A percentile compares a stretch with the other conserved stretches of the same genome.
phyloP scores from a whole-genome alignment of 2,797 vertebrate genomes.

The Holocentrus rufus region DNA sequence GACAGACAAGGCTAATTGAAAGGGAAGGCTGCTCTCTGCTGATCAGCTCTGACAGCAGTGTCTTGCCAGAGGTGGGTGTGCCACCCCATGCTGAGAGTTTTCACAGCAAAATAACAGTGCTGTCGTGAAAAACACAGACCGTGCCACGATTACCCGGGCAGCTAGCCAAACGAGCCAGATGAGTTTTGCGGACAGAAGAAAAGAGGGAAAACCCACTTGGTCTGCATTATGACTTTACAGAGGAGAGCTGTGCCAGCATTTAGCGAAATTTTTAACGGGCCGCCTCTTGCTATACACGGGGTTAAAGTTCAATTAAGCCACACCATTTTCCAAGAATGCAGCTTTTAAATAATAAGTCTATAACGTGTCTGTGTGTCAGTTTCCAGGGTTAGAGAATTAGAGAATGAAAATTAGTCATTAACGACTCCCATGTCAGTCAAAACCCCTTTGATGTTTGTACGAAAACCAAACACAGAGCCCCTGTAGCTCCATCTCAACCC shows the following conservation, averaged over 20 bases:
- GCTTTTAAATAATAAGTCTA: constrained; percentile 57
- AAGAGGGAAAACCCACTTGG: constrained; percentile 69
- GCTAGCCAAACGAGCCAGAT: constrained; percentile 78
- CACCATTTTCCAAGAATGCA: constrained; percentile 29
- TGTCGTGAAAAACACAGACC: constrained; percentile 72
- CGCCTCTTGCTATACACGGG: constrained; percentile 40
- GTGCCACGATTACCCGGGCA: constrained; percentile 75
- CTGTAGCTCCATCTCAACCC: background rate
- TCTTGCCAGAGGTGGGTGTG: constrained; percentile 82
- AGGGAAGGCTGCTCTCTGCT: constrained; percentile 82
- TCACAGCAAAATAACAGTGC: constrained; percentile 77
- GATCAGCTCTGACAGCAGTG: constrained; percentile 81
- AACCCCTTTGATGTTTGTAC: background rate
- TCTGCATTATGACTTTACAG: constrained; percentile 65
- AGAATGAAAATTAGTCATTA: constrained; percentile 44
- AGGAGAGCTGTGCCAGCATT: constrained; percentile 56
- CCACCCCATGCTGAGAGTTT: constrained; percentile 82
- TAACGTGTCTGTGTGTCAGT: constrained; percentile 44
- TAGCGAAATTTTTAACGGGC: constrained; percentile 54
- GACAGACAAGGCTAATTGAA: constrained; percentile 85
- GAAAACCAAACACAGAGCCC: constrained; percentile 7
- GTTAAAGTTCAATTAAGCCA: constrained; percentile 47
- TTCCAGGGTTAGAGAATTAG: constrained; percentile 58
- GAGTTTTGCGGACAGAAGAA: constrained; percentile 73
- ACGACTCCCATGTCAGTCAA: constrained; percentile 24